A percentile compares a stretch with the other conserved stretches of the same genome.
Conservation (phyloP, 92 coral and sea anemone species). For the Anthopleura xanthogrammica region DNA sequence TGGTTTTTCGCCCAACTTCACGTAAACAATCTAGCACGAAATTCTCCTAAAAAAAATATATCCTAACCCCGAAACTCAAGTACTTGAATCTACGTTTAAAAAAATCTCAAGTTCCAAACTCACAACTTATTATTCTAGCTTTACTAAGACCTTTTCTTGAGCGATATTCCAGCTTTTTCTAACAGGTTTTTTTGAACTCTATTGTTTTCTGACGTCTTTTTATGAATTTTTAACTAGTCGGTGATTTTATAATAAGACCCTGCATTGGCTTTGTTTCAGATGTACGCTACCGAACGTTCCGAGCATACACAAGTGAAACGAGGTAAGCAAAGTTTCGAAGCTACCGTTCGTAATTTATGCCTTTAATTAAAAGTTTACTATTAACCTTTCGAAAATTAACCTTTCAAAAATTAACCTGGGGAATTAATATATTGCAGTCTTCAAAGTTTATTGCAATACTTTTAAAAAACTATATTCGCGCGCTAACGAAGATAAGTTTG, state of each 20-base stretch:
- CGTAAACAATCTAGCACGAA: neutral
- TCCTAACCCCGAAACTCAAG: neutral
- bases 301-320: conserved; percentile 11
- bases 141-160: neutral
- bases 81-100: too few relatives aligned
- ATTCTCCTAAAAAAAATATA: neutral
- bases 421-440: too few relatives aligned
- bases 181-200: neutral
- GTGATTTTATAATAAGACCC: neutral
- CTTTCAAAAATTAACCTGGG: too few relatives aligned
- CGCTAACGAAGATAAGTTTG: too few relatives aligned
- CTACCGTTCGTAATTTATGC: neutral
- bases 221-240: conserved; percentile 26
- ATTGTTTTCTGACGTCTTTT: conserved; percentile 11
- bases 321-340: conserved; percentile 3
- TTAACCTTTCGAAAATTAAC: neutral
- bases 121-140: too few relatives aligned
- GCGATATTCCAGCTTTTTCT: neutral
- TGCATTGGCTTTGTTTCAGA: conserved; percentile 1
- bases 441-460: too few relatives aligned
- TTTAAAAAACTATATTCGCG: too few relatives aligned
- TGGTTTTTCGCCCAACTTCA: neutral
- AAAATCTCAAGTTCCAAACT: neutral
- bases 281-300: neutral
- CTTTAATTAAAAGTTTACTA: neutral